These are phyloP conservation scores for Brachypodius melanocephalos DNA, from an alignment of 2,113 vertebrate genomes.

Conservation along the genomic window DNA sequence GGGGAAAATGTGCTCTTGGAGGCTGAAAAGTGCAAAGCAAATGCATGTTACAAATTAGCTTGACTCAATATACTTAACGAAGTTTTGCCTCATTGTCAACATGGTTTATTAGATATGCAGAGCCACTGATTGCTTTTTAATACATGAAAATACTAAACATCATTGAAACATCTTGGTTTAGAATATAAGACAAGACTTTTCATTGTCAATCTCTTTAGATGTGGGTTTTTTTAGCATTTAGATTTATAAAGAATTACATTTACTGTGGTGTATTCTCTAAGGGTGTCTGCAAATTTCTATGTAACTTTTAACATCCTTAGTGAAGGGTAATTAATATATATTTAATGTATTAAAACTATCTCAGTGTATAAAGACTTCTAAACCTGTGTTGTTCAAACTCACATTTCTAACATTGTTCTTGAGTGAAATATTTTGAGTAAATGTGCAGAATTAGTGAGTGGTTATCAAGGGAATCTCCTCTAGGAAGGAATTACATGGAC, in stretches of 20 bases:
- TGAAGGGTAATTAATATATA: not conserved
- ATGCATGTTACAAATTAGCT: not conserved
- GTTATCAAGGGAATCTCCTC: not conserved
- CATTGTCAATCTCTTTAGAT: not conserved
- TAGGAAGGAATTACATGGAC: not conserved
- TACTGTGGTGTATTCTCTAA: not conserved
- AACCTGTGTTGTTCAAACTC: not conserved
- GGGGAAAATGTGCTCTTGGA: fast-evolving
- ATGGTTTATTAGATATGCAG: not conserved
- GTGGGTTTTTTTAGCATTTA: not conserved
- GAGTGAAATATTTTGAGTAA: not conserved
- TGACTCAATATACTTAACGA: not conserved
- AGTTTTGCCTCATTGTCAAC: not conserved
- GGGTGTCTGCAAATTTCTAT: not conserved
- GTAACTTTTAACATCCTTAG: not conserved
- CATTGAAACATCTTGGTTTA: not conserved
- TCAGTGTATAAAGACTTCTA: not conserved
- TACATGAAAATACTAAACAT: not conserved
- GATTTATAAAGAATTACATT: not conserved
- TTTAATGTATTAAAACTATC: not conserved
- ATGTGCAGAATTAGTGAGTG: not conserved
- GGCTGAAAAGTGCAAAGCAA: not conserved
- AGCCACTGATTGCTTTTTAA: not conserved
- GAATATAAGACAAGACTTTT: not conserved
- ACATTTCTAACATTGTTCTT: not conserved